Evolutionary conservation across 2,888 invertebrate species (phyloP).

Genomic region (Tachina fera): DNA sequence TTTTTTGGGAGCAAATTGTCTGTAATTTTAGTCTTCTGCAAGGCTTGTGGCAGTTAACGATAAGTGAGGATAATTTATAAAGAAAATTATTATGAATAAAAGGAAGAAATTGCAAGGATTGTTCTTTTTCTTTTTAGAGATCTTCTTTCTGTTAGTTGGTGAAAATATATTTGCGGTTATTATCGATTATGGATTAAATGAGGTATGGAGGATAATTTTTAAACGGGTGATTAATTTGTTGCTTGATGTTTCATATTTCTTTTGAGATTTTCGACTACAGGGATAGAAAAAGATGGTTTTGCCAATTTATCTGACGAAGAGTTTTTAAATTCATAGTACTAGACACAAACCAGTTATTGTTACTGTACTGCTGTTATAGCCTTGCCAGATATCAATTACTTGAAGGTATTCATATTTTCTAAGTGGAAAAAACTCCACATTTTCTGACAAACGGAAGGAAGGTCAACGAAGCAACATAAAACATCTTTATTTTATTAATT

Average conservation of each 20-base stretch:
- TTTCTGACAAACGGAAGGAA: too few species aligned
- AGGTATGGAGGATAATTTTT: neutral
- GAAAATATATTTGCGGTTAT: conserved; percentile 28
- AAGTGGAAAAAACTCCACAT: too few species aligned
- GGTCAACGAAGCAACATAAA: too few species aligned
- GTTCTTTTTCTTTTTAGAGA: neutral
- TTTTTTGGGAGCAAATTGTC: conserved; percentile 41
- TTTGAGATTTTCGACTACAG: too few species aligned
- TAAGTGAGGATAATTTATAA: conserved; percentile 48
- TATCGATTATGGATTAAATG: conserved; percentile 33
- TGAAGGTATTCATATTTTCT: too few species aligned
- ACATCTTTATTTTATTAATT: too few species aligned
- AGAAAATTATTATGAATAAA: conserved; percentile 20
- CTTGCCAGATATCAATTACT: too few species aligned
- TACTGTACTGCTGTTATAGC: too few species aligned
- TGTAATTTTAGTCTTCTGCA: conserved; percentile 44
- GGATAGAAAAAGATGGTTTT: too few species aligned
- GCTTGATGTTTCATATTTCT: neutral
- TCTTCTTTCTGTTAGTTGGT: neutral
- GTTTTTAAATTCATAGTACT: too few species aligned
- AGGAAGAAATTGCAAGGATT: neutral
- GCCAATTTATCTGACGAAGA: too few species aligned
- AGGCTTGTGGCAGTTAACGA: conserved; percentile 40
- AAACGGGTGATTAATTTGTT: neutral
- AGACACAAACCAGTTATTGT: too few species aligned